These are phyloP conservation scores for Papilio gigon DNA, from an alignment of 2,888 invertebrate species.

Conservation along the genomic window DNA sequence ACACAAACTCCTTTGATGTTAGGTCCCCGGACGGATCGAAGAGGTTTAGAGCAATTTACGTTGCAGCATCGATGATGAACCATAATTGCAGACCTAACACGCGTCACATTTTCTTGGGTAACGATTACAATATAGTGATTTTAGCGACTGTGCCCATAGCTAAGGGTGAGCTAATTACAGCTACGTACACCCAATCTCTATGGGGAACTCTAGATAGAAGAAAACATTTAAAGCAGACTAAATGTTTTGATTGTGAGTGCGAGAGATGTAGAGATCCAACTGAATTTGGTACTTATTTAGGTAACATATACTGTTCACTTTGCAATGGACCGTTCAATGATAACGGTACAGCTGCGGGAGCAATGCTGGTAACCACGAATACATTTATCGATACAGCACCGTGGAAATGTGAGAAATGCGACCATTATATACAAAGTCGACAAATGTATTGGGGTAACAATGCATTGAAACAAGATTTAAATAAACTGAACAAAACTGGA, in stretches of 20 bases:
- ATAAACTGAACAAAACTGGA: conserved; percentile 76
- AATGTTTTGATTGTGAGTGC: conserved; percentile 87
- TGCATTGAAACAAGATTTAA: conserved; percentile 83
- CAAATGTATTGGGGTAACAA: conserved; percentile 85
- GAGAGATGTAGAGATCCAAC: conserved; percentile 86
- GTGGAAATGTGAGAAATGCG: conserved; percentile 87
- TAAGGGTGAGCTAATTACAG: conserved; percentile 85
- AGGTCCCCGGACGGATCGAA: conserved; percentile 76
- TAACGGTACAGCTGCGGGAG: conserved; percentile 54
- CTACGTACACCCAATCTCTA: conserved; percentile 87
- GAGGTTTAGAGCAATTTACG: conserved; percentile 84
- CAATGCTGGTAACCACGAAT: conserved; percentile 83
- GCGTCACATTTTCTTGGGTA: conserved; percentile 84
- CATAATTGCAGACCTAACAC: conserved; percentile 89
- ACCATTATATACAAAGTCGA: conserved; percentile 79
- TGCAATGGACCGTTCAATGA: conserved; percentile 78
- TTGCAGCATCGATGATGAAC: conserved; percentile 85
- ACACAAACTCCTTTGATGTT: conserved; percentile 88
- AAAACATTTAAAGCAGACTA: conserved; percentile 82
- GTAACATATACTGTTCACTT: conserved; percentile 84
- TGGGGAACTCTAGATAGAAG: conserved; percentile 86
- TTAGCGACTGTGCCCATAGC: conserved; percentile 85
- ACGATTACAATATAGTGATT: conserved; percentile 83
- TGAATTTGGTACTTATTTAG: conserved; percentile 85
- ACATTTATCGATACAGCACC: conserved; percentile 82